These are phyloP conservation scores for Acrocephalus arundinaceus DNA, from an alignment of 2,113 vertebrate genomes.

Conservation along the genomic window DNA sequence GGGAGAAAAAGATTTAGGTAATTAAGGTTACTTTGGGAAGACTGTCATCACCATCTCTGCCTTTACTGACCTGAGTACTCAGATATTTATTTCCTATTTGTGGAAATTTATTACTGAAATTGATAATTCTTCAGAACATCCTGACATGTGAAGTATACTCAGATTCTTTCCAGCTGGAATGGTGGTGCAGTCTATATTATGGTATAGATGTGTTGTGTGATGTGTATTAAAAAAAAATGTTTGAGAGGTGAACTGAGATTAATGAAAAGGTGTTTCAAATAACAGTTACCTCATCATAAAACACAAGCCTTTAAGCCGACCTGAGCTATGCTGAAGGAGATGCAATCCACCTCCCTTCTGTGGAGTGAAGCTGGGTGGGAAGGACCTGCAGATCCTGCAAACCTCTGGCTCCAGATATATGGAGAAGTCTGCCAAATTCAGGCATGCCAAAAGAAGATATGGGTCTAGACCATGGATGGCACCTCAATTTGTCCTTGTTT, in stretches of 20 bases:
- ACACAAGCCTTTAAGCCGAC: background rate
- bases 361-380: background rate
- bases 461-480: background rate
- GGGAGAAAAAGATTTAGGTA: background rate
- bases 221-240: background rate
- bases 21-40: background rate
- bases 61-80: background rate
- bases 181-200: background rate
- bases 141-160: background rate
- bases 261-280: background rate
- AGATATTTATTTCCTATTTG: background rate
- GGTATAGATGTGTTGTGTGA: accelerated
- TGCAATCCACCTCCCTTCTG: background rate
- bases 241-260: background rate
- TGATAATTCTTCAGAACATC: background rate
- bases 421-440: background rate
- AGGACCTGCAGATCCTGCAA: background rate
- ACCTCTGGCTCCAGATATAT: background rate
- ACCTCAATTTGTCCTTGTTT: background rate
- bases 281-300: background rate
- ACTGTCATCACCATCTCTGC: background rate
- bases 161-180: background rate
- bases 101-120: background rate
- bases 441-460: background rate
- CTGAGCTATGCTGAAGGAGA: background rate